Evolutionary conservation across 2,888 invertebrate genomes (phyloP).

Genomic region (Pemphredon lugubris): DNA sequence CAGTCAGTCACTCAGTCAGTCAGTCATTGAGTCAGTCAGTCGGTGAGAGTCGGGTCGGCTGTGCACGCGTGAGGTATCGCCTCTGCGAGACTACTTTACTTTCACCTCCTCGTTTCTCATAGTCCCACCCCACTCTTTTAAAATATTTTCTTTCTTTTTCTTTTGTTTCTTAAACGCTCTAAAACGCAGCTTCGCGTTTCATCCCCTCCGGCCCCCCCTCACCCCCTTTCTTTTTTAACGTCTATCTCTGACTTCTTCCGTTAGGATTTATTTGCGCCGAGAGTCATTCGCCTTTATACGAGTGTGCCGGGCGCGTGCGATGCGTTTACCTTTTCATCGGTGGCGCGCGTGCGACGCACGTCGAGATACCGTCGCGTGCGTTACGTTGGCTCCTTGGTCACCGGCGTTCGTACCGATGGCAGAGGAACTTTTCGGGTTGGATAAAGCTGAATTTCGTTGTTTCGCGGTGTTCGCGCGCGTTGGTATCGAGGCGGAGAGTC

Average conservation of each 20-base stretch:
- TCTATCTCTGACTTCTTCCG: slow-evolving; percentile 1
- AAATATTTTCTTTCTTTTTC: not conserved
- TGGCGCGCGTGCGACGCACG: slow-evolving; percentile 28
- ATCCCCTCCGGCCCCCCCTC: not conserved
- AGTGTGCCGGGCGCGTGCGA: slow-evolving; percentile 20
- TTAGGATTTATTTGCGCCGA: slow-evolving; percentile 29
- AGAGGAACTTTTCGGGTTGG: not conserved
- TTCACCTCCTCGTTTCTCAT: slow-evolving; percentile 9
- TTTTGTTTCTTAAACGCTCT: not conserved
- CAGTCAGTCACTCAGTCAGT: slow-evolving; percentile 65
- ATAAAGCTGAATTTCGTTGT: too few relatives aligned
- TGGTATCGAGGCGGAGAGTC: too few relatives aligned
- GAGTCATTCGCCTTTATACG: slow-evolving; percentile 14
- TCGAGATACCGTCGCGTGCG: slow-evolving; percentile 27
- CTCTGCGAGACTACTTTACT: slow-evolving; percentile 20
- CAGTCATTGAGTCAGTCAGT: slow-evolving; percentile 62
- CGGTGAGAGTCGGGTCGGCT: slow-evolving; percentile 58
- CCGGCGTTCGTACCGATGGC: not conserved
- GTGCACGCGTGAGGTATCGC: slow-evolving; percentile 51
- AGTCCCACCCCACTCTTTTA: slow-evolving; percentile 2
- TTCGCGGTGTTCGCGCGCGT: too few relatives aligned
- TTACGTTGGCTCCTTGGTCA: not conserved
- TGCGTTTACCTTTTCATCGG: slow-evolving; percentile 5
- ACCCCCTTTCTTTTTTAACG: not conserved
- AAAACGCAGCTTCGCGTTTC: too few relatives aligned